Evolutionary conservation across 2,797 vertebrate species (phyloP).

Genomic region (Novumbra hubbsi): DNA sequence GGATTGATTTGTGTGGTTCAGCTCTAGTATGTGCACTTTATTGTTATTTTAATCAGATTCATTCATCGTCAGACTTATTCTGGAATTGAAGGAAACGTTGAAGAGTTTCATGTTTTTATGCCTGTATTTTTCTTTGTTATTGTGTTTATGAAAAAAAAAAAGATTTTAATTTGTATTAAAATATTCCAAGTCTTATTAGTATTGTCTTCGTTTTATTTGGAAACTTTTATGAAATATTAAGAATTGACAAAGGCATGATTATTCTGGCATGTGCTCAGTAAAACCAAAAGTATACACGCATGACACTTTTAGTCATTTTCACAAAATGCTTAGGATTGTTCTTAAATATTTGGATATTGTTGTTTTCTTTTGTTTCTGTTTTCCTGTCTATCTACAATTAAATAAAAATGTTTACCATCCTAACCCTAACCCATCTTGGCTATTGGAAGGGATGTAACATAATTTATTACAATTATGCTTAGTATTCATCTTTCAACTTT

Average conservation of each 20-base stretch:
- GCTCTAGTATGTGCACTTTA: slow-evolving; percentile 68
- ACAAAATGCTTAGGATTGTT: not conserved
- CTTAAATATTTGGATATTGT: not conserved
- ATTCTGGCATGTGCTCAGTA: slow-evolving; percentile 24
- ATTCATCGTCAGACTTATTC: slow-evolving; percentile 26
- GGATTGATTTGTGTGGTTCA: slow-evolving; percentile 37
- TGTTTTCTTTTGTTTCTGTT: slow-evolving; percentile 8
- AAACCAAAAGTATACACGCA: slow-evolving; percentile 29
- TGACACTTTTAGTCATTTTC: slow-evolving; percentile 11
- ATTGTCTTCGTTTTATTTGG: slow-evolving; percentile 23
- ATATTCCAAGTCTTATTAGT: slow-evolving; percentile 66
- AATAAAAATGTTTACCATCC: slow-evolving; percentile 57
- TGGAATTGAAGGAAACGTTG: slow-evolving; percentile 20
- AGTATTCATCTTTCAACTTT: not conserved
- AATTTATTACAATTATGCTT: slow-evolving; percentile 39
- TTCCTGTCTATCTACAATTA: slow-evolving; percentile 30
- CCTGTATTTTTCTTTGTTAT: slow-evolving; percentile 26
- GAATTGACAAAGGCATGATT: slow-evolving; percentile 38
- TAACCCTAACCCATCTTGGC: slow-evolving; percentile 77
- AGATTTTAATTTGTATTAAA: slow-evolving; percentile 54
- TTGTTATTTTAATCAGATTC: slow-evolving; percentile 48
- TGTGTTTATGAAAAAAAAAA: slow-evolving; percentile 40
- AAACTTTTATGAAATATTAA: not conserved
- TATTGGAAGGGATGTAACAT: slow-evolving; percentile 46
- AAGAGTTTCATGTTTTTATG: slow-evolving; percentile 32